phyloP scores from a whole-genome alignment of 2,113 vertebrate genomes.

The Urocolius indicus region DNA sequence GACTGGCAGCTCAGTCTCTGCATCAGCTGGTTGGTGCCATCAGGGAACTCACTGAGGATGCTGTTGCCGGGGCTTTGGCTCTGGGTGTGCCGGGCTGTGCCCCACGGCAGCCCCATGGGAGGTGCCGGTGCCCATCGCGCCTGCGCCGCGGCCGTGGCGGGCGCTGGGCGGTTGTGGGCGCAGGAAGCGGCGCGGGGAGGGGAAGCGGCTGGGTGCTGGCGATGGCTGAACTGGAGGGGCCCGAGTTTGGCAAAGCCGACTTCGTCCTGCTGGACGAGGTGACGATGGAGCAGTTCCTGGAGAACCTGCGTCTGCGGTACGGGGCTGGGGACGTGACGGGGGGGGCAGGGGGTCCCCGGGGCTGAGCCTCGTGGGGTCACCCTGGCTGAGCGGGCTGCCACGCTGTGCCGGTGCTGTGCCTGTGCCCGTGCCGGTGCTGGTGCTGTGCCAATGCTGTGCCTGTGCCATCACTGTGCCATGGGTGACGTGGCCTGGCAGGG shows the following conservation, averaged over 20 bases:
- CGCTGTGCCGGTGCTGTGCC: too few species aligned
- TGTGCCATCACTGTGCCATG: neutral
- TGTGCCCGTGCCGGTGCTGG: too few species aligned
- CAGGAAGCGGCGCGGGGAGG: neutral
- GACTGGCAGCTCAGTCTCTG: too few species aligned
- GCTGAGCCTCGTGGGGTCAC: neutral
- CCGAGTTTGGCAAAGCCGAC: slow-evolving; percentile 90
- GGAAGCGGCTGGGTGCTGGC: neutral
- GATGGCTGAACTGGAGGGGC: slow-evolving; percentile 90
- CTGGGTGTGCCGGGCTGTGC: neutral
- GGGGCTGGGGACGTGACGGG: rapidly evolving
- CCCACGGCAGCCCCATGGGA: neutral
- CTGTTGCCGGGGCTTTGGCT: neutral
- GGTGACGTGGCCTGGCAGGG: neutral
- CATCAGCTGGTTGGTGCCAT: too few species aligned
- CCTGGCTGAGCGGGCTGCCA: too few species aligned
- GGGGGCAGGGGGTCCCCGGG: too few species aligned
- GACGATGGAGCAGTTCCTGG: slow-evolving; percentile 92
- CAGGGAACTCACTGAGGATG: too few species aligned
- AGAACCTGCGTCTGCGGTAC: slow-evolving; percentile 90
- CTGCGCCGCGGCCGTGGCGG: neutral
- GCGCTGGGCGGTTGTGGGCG: neutral
- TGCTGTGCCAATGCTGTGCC: too few species aligned
- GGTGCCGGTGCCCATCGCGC: neutral
- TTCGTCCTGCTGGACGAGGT: slow-evolving; percentile 93